These are phyloP conservation scores for Bos javanicus DNA, from an alignment of 2,113 vertebrate species.

Conservation along the genomic window DNA sequence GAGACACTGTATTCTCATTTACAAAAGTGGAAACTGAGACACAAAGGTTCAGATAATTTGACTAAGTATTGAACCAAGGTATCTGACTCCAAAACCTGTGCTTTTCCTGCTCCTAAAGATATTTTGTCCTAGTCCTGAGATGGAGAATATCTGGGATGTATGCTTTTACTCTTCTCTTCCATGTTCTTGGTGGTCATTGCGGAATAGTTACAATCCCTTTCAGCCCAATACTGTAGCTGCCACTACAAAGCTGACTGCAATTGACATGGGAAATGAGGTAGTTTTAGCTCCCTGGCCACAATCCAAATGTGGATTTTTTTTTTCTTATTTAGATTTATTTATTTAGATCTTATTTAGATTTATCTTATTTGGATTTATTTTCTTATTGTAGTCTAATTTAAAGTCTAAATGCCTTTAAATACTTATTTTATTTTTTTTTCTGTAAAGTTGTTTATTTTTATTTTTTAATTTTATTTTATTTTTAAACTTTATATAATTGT, in stretches of 20 bases:
- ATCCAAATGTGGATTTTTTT: neutral
- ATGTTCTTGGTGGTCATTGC: neutral
- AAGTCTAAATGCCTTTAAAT: neutral
- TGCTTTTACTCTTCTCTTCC: neutral
- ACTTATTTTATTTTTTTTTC: constrained; percentile 4
- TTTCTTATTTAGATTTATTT: neutral
- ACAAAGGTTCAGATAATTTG: neutral
- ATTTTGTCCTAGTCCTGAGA: neutral
- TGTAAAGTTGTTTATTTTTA: too few relatives aligned
- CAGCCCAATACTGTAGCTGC: neutral
- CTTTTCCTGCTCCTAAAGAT: neutral
- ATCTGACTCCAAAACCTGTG: neutral
- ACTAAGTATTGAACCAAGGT: neutral
- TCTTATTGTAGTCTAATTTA: too few relatives aligned
- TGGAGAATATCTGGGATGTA: neutral
- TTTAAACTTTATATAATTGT: too few relatives aligned
- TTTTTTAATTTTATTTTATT: too few relatives aligned
- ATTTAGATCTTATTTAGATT: too few relatives aligned
- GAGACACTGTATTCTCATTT: neutral
- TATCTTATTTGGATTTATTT: too few relatives aligned
- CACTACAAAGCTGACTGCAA: neutral
- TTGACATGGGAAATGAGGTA: neutral
- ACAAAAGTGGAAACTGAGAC: neutral
- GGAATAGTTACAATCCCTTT: neutral
- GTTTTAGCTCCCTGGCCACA: neutral